phyloP scores from a whole-genome alignment of 2,797 vertebrate species.

The Nyctibius grandis region DNA sequence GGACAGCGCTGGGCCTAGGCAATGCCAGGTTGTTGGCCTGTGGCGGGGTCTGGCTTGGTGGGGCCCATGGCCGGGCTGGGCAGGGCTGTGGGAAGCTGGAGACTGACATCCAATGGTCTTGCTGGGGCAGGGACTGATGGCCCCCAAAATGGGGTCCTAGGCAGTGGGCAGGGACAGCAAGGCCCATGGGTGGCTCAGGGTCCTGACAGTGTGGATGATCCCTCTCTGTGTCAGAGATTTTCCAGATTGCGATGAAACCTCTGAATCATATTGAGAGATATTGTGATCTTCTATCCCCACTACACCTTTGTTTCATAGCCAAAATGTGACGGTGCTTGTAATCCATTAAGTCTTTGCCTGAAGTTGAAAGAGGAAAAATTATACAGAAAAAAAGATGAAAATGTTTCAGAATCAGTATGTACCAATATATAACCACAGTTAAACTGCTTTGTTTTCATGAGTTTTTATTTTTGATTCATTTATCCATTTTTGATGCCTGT shows the following conservation, averaged over 20 bases:
- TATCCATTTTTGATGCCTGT: constrained; percentile 43
- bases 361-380: neutral
- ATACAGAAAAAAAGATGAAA: neutral
- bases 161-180: neutral
- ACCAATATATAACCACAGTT: neutral
- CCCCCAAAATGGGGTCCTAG: neutral
- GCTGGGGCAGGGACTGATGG: neutral
- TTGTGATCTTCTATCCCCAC: rapidly evolving
- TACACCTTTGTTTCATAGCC: neutral
- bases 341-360: neutral
- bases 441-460: constrained; percentile 55
- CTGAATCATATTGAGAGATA: neutral
- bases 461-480: constrained; percentile 51
- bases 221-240: neutral
- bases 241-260: neutral
- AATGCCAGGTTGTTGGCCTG: neutral
- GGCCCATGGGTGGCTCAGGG: neutral
- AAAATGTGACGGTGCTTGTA: neutral
- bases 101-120: rapidly evolving
- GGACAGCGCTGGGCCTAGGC: rapidly evolving
- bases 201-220: too few relatives aligned
- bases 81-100: neutral
- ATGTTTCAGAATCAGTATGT: neutral
- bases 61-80: rapidly evolving
- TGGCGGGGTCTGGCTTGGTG: neutral